Base-by-base conservation (phyloP, 2,888 invertebrate species). In the Cryptophagus acutangulus region DNA sequence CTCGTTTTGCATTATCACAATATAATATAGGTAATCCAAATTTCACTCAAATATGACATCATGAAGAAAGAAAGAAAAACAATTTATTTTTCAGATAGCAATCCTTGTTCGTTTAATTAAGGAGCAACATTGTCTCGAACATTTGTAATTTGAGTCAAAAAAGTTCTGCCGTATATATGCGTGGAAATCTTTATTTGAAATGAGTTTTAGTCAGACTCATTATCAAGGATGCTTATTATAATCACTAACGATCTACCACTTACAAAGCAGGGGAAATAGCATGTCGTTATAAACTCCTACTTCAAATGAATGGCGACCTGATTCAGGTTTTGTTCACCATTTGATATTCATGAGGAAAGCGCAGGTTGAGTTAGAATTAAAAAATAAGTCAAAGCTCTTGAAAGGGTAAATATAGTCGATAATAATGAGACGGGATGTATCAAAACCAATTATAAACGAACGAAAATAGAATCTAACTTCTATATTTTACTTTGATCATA, bases 181-280 rank as follows among this genome's bases (percentile, higher is more conserved):
- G 26, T 33, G 39, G 33, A 33, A 39, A 39, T 33, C 33, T 33
- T 10, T 33, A 17, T 33, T 33, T 39, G 24, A 33, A 39, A 39
- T 14, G 33, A 33, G 39, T 33, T 30, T 17, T 33, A 3, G 33
- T n/a, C 24, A 18, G 31, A 39, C 24, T 39, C 39, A 25, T 39
- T 39, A 33, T 24, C 33, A 33, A 25, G 39, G 39, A 39, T 33
- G 33, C 38, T 38, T 33, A 38, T 39, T 39, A 39, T 33, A 39
- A 39, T 39, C 39, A 16, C 39, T 39, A 39, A 39, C 39, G 39
- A 39, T 39, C 33, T 33, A 39, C 33, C 33, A 33, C 39, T 39
- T 39, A 33, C 29, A 33, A 33, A 33, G 33, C 39, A 10, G 39
- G 26, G 39, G 39, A 39, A 39, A 39, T 39, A 39, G 39, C 33